Evolutionary conservation across 2,797 vertebrate genomes (phyloP).

Genomic region (Cephalopachus bancanus): DNA sequence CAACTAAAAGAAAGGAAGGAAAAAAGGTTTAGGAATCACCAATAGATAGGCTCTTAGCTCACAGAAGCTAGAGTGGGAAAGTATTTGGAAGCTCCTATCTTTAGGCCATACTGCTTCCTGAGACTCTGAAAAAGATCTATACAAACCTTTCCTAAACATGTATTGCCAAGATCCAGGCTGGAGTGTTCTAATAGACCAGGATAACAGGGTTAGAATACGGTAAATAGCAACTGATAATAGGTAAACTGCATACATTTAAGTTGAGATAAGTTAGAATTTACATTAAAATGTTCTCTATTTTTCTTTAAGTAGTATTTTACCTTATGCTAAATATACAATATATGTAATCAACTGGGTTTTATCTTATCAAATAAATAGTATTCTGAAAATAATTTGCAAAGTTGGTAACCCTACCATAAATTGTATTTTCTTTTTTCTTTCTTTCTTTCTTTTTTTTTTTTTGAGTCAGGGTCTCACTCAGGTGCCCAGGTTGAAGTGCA

Average conservation of each 20-base stretch:
- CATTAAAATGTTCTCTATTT: background rate
- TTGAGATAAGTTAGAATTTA: background rate
- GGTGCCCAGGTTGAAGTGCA: too few relatives aligned
- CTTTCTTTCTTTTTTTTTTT: too few relatives aligned
- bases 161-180: background rate
- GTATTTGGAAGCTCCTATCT: background rate
- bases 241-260: background rate
- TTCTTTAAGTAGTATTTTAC: constrained; percentile 18
- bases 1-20: background rate
- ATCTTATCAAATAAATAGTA: background rate
- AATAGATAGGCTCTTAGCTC: background rate
- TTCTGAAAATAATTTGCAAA: constrained; percentile 5
- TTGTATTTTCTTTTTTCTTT: background rate
- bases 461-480: too few relatives aligned
- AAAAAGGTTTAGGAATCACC: background rate
- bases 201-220: background rate
- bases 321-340: background rate
- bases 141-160: background rate
- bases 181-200: background rate
- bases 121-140: background rate
- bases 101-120: background rate
- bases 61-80: background rate
- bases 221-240: background rate
- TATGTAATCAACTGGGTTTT: background rate
- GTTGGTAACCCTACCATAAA: background rate